phyloP scores from a whole-genome alignment of 2,888 invertebrate genomes.

The Isotomurus palustris region DNA sequence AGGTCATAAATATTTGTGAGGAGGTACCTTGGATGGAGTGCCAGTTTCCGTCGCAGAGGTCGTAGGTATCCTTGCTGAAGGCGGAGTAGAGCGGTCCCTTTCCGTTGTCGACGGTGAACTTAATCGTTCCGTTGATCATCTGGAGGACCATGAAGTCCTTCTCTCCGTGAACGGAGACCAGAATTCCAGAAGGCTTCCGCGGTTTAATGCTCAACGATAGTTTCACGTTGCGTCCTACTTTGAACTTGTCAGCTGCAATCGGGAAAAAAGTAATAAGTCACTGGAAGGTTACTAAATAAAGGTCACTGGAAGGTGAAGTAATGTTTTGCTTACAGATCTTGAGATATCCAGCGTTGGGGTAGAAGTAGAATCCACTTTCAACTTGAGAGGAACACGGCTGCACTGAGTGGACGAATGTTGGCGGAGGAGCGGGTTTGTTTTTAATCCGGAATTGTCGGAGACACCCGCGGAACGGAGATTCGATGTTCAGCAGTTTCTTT shows the following conservation, averaged over 20 bases:
- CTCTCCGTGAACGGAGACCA: constrained; percentile 78
- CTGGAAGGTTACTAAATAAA: no score
- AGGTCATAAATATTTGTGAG: no score
- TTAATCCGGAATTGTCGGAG: constrained; percentile 66
- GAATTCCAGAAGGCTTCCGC: constrained; percentile 73
- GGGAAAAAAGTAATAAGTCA: neutral
- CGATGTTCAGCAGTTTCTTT: constrained; percentile 55
- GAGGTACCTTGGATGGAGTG: constrained; percentile 64
- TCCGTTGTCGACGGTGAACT: constrained; percentile 76
- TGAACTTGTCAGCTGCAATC: constrained; percentile 65
- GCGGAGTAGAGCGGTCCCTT: constrained; percentile 72
- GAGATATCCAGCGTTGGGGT: constrained; percentile 63
- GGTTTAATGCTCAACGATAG: constrained; percentile 83
- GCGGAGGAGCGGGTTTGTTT: constrained; percentile 60
- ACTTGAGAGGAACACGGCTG: constrained; percentile 74
- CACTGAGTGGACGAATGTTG: constrained; percentile 59
- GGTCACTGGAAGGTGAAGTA: no score
- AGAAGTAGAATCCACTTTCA: constrained; percentile 80
- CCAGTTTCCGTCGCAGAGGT: constrained; percentile 92
- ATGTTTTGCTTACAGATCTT: constrained; percentile 56
- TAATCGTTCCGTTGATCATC: constrained; percentile 77
- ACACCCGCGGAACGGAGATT: constrained; percentile 76
- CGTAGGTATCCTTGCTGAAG: constrained; percentile 59
- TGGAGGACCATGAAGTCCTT: constrained; percentile 82
- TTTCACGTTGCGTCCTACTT: constrained; percentile 70